Base-by-base conservation (phyloP, 2,888 invertebrate species). In the Halictus quadricinctus region DNA sequence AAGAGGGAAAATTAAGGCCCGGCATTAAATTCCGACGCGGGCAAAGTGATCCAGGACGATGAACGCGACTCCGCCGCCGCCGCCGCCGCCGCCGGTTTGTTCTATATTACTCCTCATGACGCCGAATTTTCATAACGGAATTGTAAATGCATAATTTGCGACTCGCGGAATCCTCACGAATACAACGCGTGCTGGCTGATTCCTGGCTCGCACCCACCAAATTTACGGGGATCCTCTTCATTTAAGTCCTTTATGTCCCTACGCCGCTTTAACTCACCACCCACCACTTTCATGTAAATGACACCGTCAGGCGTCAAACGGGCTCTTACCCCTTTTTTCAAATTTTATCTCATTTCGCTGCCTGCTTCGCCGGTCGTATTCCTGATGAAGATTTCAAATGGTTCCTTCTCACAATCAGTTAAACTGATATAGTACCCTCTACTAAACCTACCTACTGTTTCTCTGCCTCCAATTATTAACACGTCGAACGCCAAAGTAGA, bases 1-100 rank as follows among this genome's bases (percentile, higher is more conserved):
- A 83, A 80, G 76, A 50, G 72, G 72, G 79, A 78, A 81, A 83
- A 82, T 87, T 89, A 80, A 88, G 83, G 66, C 75, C 64, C 48
- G 64, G 46, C 60, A 72, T 88, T 83, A 85, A 85, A 80, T 76
- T 66, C 79, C 54, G 75, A 41, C 58, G 48, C 29, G 54, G n/a
- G 72, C 77, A 83, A 86, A 83, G 73, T 81, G 76, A 81, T 86
- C 79, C 64, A 41, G 72, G 29, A n/a, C 64, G 72, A 85, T 77
- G 76, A 87, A 84, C 66, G 54, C 15, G 25, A 4, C 7, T 4
- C 41, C 15, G 25, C 36, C 54, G 25, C 12, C 60, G 1, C 13
- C 15, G 2, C 29, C 29, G 7, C 60, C 25, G 18, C 29, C 21
- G 1, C 13, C 15, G 2, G 15, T 60, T 46, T 36, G 25, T 36